phyloP scores from a whole-genome alignment of 1,140 invertebrate genomes.

The Pseudomyrmex flavicornis region DNA sequence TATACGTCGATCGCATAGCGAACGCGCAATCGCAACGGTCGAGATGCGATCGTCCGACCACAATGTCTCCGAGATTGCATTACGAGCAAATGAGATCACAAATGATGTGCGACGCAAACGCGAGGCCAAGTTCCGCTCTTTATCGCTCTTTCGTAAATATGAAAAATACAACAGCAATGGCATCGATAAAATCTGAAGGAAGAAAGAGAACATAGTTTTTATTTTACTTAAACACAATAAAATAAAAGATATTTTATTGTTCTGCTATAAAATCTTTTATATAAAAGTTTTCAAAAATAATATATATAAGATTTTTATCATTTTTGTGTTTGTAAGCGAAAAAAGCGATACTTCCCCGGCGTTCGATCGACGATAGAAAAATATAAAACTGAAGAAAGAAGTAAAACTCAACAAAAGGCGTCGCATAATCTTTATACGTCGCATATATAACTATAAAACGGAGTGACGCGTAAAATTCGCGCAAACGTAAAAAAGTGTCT shows the following conservation, averaged over 20 bases:
- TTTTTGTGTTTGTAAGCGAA: conserved; percentile 51
- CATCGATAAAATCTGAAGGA: neutral
- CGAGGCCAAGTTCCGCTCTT: conserved; percentile 41
- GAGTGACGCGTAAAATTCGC: conserved; percentile 54
- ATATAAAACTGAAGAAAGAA: conserved; percentile 18
- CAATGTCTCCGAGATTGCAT: conserved; percentile 51
- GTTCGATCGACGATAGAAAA: conserved; percentile 63
- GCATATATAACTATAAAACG: conserved; percentile 60
- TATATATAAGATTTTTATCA: neutral
- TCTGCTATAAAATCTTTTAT: no score
- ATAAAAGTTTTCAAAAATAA: no score
- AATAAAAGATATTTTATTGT: no score
- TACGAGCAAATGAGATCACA: conserved; percentile 74
- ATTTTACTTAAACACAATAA: no score
- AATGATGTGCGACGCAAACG: conserved; percentile 61
- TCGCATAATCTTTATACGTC: conserved; percentile 61
- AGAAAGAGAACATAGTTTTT: no score
- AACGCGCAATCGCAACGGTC: conserved; percentile 37
- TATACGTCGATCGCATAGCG: conserved; percentile 35
- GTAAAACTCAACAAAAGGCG: conserved; percentile 68
- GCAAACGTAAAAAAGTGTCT: conserved; percentile 54
- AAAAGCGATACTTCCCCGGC: conserved; percentile 32
- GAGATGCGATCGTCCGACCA: conserved; percentile 30
- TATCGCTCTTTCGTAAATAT: neutral
- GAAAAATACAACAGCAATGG: conserved; percentile 3